phyloP scores from a whole-genome alignment of 2,113 vertebrate species.

The Numenius arquata region DNA sequence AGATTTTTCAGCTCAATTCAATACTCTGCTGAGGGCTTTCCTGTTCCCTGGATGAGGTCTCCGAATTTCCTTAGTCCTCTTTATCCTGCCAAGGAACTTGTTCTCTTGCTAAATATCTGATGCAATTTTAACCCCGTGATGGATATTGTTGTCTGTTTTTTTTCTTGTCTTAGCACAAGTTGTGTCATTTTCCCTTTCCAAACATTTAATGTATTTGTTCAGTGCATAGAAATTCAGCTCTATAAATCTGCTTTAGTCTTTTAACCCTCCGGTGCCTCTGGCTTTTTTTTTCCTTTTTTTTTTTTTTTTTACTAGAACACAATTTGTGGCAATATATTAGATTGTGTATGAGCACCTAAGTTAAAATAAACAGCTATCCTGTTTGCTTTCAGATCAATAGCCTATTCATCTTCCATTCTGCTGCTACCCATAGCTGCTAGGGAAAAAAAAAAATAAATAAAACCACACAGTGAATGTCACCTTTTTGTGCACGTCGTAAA shows the following conservation, averaged over 20 bases:
- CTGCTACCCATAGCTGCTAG: not conserved
- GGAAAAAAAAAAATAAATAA: not conserved
- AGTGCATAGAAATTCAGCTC: not conserved
- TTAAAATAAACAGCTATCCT: slow-evolving; percentile 18
- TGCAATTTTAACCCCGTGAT: not conserved
- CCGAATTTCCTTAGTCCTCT: not conserved
- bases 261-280: not conserved
- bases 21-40: not conserved
- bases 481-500: not conserved
- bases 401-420: not conserved
- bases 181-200: not conserved
- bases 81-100: not conserved
- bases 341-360: not conserved
- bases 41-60: not conserved
- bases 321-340: not conserved
- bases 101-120: not conserved
- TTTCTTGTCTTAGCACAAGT: not conserved
- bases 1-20: not conserved
- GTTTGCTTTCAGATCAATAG: slow-evolving; percentile 37
- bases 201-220: not conserved
- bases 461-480: not conserved
- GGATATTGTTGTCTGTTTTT: not conserved
- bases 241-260: not conserved
- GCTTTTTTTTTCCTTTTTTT: not conserved
- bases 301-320: not conserved